Conservation (phyloP, 1,140 invertebrate genomes). For the Tribolium madens region DNA sequence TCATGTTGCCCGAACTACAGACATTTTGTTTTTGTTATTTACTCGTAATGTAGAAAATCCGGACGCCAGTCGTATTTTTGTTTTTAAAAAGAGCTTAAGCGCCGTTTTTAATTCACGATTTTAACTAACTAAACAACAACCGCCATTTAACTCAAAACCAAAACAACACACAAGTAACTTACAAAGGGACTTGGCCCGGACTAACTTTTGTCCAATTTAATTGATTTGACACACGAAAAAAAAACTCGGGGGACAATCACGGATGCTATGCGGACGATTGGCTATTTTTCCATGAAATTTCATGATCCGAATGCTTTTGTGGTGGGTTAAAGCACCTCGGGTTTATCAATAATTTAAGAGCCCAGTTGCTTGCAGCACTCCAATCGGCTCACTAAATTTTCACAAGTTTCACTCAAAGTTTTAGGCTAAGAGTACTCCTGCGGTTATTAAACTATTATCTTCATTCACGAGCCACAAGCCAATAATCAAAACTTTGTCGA, state of each 20-base stretch:
- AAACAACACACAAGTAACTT: background rate
- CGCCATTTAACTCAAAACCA: background rate
- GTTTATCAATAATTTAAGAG: slow-evolving; percentile 20
- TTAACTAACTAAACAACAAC: slow-evolving; percentile 16
- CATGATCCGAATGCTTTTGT: background rate
- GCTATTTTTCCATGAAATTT: background rate
- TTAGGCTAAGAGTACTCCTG: background rate
- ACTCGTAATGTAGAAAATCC: slow-evolving; percentile 14
- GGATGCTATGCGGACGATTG: background rate
- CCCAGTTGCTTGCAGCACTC: background rate
- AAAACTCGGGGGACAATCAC: background rate
- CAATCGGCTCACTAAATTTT: slow-evolving; percentile 22
- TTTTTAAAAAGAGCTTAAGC: background rate
- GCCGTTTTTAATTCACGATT: slow-evolving; percentile 25
- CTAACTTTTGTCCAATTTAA: background rate
- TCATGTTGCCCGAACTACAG: slow-evolving; percentile 37
- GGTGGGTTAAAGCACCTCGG: background rate
- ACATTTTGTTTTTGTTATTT: slow-evolving; percentile 41
- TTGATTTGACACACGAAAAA: background rate
- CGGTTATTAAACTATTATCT: slow-evolving; percentile 27
- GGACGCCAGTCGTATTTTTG: slow-evolving; percentile 1
- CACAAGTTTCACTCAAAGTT: slow-evolving; percentile 21
- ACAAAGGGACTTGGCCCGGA: too few relatives aligned
- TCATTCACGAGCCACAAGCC: background rate
- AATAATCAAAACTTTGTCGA: background rate